A percentile compares a stretch with the other conserved stretches of the same genome.
These are phyloP conservation scores for Phainopepla nitens DNA, from an alignment of 2,113 vertebrate genomes.

Conservation along the genomic window DNA sequence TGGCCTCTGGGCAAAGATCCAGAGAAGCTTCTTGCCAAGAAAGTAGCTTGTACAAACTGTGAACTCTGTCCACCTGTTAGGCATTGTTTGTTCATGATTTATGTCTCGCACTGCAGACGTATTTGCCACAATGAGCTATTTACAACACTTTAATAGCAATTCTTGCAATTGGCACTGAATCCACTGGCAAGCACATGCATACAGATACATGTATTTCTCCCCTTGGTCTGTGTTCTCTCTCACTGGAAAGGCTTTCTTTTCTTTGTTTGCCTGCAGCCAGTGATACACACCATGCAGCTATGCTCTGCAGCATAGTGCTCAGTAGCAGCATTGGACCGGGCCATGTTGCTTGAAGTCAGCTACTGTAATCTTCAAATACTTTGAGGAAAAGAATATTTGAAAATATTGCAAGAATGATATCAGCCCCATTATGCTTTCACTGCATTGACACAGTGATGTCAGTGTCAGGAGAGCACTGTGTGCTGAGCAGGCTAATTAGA, in stretches of 20 bases:
- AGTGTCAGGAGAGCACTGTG: not conserved
- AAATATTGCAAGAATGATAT: not conserved
- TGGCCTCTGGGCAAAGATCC: slow-evolving; percentile 41
- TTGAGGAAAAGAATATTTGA: not conserved
- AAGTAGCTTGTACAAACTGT: slow-evolving; percentile 43
- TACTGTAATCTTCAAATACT: not conserved
- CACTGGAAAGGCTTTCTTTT: not conserved
- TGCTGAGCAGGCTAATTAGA: not conserved
- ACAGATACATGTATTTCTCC: not conserved
- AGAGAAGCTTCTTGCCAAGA: slow-evolving; percentile 30
- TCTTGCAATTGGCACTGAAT: not conserved
- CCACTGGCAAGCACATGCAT: not conserved
- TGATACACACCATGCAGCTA: not conserved
- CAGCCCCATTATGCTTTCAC: not conserved
- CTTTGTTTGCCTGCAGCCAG: not conserved
- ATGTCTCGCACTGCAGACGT: not conserved
- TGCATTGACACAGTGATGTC: not conserved
- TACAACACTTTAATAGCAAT: not conserved
- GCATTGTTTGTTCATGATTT: slow-evolving; percentile 30
- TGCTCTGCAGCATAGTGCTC: not conserved
- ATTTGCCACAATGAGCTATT: not conserved
- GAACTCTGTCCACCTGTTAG: slow-evolving; percentile 47
- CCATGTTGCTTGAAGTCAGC: not conserved
- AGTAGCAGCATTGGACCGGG: not conserved
- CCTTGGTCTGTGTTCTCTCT: not conserved